Conservation (phyloP, 2,113 vertebrate species). For the Laterallus jamaicensis region DNA sequence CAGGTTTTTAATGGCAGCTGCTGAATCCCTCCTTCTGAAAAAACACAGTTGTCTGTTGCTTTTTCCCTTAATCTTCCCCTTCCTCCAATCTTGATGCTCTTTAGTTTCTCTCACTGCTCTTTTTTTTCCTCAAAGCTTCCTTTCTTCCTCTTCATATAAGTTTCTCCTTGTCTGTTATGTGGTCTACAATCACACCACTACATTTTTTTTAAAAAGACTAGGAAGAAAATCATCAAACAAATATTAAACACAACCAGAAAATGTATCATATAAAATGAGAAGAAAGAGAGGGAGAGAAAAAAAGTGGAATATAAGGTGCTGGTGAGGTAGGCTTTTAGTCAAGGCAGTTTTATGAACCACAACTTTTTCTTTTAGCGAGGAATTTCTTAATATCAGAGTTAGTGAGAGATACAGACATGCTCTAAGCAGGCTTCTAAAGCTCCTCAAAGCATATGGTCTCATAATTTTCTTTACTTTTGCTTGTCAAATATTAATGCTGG, state of each 20-base stretch:
- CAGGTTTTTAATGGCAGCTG: slow-evolving; percentile 32
- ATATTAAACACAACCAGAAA: not conserved
- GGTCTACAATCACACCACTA: not conserved
- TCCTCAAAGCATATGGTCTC: not conserved
- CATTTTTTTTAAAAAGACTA: not conserved
- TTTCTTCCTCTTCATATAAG: not conserved
- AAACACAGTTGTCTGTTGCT: not conserved
- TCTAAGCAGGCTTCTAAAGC: not conserved
- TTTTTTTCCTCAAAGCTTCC: slow-evolving; percentile 21
- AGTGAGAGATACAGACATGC: not conserved
- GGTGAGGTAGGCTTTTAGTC: not conserved
- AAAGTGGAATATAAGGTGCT: not conserved
- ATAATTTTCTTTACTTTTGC: slow-evolving; percentile 19
- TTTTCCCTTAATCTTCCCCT: slow-evolving; percentile 42
- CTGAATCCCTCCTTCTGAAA: slow-evolving; percentile 36
- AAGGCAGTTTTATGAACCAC: not conserved
- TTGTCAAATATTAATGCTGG: slow-evolving; percentile 21
- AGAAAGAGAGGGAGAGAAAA: not conserved
- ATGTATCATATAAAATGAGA: not conserved
- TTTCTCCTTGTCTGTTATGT: not conserved
- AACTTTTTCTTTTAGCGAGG: not conserved
- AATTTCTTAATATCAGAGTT: not conserved
- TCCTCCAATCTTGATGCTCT: not conserved
- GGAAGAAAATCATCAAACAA: not conserved
- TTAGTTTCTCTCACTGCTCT: not conserved